Evolutionary conservation across 1,140 invertebrate species (phyloP), one percentile per base, ranked within the genome.

Genomic region (Meteorus sp.): DNA sequence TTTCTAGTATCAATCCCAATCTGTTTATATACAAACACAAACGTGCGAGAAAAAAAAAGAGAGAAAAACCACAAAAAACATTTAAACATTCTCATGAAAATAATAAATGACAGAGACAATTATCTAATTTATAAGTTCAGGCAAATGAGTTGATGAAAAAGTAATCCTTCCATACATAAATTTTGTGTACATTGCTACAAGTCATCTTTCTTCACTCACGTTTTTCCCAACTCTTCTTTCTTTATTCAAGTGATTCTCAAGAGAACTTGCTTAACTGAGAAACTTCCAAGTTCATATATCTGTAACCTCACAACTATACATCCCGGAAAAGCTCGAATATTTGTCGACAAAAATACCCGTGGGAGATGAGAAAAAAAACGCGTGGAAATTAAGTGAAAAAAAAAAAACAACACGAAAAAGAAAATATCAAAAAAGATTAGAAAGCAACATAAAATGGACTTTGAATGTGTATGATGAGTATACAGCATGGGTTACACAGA

Each of bases 241-340:
- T 52, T 44, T 35, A 20, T 8, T 33, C 25, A 25, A 59, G 52
- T 52, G 25, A 41, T 51, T 44, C 56, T 52, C 48, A 23, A n/a
- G 48, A 39, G 56, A 19, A 15, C 22, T 52, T 35, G 13, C 19
- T 37, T 52, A 52, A 53, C 48, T 44, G 47, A 33, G 39, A 52
- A 59, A 52, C 37, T 53, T 59, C 5, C 7, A 31, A 56, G 54
- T 56, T 37, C n/a, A n/a, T n/a, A n/a, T n/a, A n/a, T n/a, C n/a
- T n/a, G n/a, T n/a, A 51, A 44, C 19, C 48, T 48, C 47, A 11
- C 13, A 39, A 39, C 20, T 15, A 11, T 39, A 35, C 13, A 11
- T 7, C 11, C 6, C 27, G 35, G 50, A 11, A 52, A 52, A 52
- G 20, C 29, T 48, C 45, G 17, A 11, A 13, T 48, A 17, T 48